A percentile compares a stretch with the other conserved stretches of the same genome.
Conservation (phyloP, 2,888 invertebrate species). For the Melitaea athalia region DNA sequence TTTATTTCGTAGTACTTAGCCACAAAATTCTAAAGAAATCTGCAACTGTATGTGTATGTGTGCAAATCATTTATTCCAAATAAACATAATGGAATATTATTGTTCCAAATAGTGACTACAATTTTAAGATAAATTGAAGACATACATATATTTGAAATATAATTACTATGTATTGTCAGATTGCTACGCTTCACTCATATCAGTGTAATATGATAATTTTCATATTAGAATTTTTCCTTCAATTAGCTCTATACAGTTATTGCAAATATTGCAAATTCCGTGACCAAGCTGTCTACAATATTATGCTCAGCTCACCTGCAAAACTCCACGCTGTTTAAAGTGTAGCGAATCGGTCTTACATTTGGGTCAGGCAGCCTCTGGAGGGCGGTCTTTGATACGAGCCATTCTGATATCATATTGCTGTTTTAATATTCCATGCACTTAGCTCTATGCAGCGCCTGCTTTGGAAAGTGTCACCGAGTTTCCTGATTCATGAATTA, state of each 20-base stretch:
- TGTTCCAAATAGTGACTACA: too few relatives aligned
- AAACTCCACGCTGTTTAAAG: slow-evolving; percentile 5
- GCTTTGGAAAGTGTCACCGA: slow-evolving; percentile 40
- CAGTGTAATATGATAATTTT: too few relatives aligned
- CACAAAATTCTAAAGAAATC: not conserved
- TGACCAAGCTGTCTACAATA: not conserved
- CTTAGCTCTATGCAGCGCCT: slow-evolving; percentile 34
- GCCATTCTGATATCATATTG: slow-evolving; percentile 46
- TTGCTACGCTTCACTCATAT: too few relatives aligned
- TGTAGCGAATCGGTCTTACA: slow-evolving; percentile 16
- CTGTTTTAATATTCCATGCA: slow-evolving; percentile 52
- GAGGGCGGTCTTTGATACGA: slow-evolving; percentile 23
- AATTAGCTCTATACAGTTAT: too few relatives aligned
- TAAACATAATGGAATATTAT: not conserved
- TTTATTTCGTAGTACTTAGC: not conserved
- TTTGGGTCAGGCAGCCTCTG: slow-evolving; percentile 27
- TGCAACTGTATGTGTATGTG: too few relatives aligned
- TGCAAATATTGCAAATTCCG: too few relatives aligned
- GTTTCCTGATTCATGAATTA: slow-evolving; percentile 33
- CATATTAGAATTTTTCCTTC: too few relatives aligned
- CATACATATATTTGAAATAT: too few relatives aligned
- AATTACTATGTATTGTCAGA: too few relatives aligned
- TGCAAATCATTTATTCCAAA: not conserved
- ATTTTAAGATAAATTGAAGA: too few relatives aligned
- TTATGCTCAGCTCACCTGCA: not conserved